Evolutionary conservation across 2,797 vertebrate genomes (phyloP).

Genomic region (Anniella stebbinsi): DNA sequence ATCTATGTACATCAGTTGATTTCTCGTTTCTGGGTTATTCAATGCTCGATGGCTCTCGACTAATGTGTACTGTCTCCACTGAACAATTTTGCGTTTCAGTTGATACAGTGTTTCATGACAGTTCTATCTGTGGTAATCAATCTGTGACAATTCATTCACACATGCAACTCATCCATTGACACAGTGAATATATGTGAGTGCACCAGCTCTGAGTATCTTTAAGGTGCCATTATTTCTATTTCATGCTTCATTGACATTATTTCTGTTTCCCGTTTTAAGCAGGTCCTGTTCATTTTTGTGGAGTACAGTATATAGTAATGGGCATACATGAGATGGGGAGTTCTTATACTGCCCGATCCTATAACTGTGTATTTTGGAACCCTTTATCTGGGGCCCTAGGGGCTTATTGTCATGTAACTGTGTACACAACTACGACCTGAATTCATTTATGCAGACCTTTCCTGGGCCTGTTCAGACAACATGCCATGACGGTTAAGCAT

Average conservation of each 20-base stretch:
- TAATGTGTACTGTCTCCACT: neutral
- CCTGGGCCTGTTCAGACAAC: too few species aligned
- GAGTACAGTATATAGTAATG: neutral
- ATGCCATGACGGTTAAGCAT: too few species aligned
- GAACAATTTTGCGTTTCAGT: neutral
- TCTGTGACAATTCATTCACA: neutral
- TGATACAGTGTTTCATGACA: neutral
- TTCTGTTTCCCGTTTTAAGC: too few species aligned
- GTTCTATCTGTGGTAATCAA: neutral
- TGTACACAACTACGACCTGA: too few species aligned
- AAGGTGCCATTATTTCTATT: neutral
- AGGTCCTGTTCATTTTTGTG: neutral
- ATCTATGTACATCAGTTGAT: neutral
- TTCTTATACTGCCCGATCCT: too few species aligned
- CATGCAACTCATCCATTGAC: neutral
- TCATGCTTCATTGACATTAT: neutral
- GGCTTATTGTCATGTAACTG: too few species aligned
- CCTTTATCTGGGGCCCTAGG: too few species aligned
- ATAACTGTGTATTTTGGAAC: too few species aligned
- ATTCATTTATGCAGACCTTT: too few species aligned
- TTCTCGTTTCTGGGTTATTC: neutral
- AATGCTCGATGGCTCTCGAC: neutral
- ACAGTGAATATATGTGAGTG: neutral
- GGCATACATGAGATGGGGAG: neutral
- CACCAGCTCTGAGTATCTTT: neutral